Percentiles rank a stretch among this genome's conserved stretches.
phyloP scores from a whole-genome alignment of 1,140 invertebrate species.

The Panulirus ornatus region DNA sequence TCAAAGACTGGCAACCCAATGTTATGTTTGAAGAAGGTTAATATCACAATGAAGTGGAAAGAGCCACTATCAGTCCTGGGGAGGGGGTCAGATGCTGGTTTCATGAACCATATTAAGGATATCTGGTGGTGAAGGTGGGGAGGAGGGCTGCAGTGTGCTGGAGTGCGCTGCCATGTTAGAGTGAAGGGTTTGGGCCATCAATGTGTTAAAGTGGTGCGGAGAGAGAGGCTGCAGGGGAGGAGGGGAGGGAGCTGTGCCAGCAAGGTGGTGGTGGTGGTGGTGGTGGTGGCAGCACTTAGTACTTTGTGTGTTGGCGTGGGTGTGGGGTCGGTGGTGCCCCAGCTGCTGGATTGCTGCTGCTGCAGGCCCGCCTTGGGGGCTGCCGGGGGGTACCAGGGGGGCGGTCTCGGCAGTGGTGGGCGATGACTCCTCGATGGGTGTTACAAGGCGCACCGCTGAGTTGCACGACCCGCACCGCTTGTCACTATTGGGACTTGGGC shows the following conservation, averaged over 20 bases:
- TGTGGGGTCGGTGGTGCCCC: slow-evolving; percentile 71
- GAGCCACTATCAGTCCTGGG: slow-evolving; percentile 66
- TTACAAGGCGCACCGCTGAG: slow-evolving; percentile 65
- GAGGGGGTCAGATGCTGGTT: slow-evolving; percentile 75
- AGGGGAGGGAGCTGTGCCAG: slow-evolving; percentile 64
- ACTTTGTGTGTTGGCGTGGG: slow-evolving; percentile 71
- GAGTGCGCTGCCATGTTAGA: slow-evolving; percentile 74
- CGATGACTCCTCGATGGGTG: slow-evolving; percentile 67
- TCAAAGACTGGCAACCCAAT: slow-evolving; percentile 52
- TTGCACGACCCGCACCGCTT: slow-evolving; percentile 69
- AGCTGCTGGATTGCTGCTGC: slow-evolving; percentile 72
- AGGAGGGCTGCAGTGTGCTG: slow-evolving; percentile 74
- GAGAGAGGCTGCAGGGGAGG: slow-evolving; percentile 66
- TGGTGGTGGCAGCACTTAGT: slow-evolving; percentile 73
- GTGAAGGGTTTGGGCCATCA: slow-evolving; percentile 73
- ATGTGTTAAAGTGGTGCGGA: slow-evolving; percentile 73
- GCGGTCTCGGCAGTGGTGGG: slow-evolving; percentile 72
- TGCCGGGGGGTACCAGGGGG: slow-evolving; percentile 70
- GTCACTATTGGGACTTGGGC: slow-evolving; percentile 66
- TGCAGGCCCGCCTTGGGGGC: slow-evolving; percentile 64
- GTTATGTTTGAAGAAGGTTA: slow-evolving; percentile 25
- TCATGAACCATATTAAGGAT: slow-evolving; percentile 75
- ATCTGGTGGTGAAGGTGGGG: slow-evolving; percentile 69
- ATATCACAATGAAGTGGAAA: slow-evolving; percentile 38
- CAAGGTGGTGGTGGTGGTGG: slow-evolving; percentile 70